Percentiles rank a stretch among this genome's conserved stretches.
These are phyloP conservation scores for Sinosuthora webbiana DNA, from an alignment of 2,113 vertebrate genomes.

Conservation along the genomic window DNA sequence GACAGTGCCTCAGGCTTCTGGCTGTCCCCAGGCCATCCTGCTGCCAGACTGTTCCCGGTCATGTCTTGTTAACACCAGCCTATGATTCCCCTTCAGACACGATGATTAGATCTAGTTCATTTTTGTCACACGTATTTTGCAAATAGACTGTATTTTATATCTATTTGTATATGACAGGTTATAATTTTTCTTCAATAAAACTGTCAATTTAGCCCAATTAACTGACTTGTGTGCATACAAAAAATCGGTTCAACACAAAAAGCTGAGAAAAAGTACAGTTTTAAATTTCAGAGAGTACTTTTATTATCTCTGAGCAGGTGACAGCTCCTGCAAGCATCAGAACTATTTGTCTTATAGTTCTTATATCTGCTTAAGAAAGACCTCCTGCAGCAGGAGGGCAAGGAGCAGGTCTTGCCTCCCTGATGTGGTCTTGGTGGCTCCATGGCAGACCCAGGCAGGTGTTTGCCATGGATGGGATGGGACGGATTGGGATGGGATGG, in stretches of 20 bases:
- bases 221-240: background rate
- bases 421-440: background rate
- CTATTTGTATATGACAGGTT: background rate
- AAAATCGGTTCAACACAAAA: background rate
- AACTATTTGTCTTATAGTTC: background rate
- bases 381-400: background rate
- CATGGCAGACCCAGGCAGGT: background rate
- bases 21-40: background rate
- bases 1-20: background rate
- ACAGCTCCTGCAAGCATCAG: background rate
- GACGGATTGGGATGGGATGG: background rate
- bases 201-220: background rate
- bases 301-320: background rate
- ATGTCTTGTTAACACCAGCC: accelerated
- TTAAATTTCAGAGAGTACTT: background rate
- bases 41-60: background rate
- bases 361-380: background rate
- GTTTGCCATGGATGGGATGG: background rate
- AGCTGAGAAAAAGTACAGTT: background rate
- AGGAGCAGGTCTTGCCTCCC: background rate
- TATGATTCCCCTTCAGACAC: background rate
- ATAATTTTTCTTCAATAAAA: background rate
- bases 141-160: background rate
- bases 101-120: background rate
- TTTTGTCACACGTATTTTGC: background rate